Base-by-base conservation (phyloP, 2,797 vertebrate genomes). In the Vipera ursinii region DNA sequence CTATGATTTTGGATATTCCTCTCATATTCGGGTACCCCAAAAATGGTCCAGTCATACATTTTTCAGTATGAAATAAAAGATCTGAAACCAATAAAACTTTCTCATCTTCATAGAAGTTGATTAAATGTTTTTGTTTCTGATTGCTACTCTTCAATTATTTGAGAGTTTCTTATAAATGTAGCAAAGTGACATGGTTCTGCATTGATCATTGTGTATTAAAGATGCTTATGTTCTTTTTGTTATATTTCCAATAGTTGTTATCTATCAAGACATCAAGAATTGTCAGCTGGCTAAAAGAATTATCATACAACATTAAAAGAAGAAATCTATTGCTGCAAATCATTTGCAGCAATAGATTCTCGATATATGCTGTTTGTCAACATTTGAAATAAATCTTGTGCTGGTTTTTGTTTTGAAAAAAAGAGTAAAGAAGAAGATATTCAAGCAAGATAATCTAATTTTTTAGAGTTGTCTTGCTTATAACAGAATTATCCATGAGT, bases 301-400 rank as follows among this genome's bases (percentile, higher is more conserved):
- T 89, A 32, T 85, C 88, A 28, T 82, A 85, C 93, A 90, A 60
- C 85, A 56, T 92, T 59, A 91, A 93, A 69, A 69, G 24, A 90
- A 28, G 63, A 93, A 51, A 93, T 87, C 91, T 91, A 88, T 92
- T n/a, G n/a, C n/a, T n/a, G n/a, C n/a, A n/a, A n/a, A n/a, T 48
- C 38, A 82, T 82, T 82, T 82, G 73, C 38, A 82, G 38, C 73
- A 82, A 82, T 82, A 44, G 73, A 82, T 82, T 82, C 73, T 48
- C 73, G 8, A 82, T 82, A 3, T 82, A 44, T 82, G 38, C 48
- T 82, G 38, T 48, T 82, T 82, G 73, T 48, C 17, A 82, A 82
- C 38, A 44, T 82, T 82, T 48, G 38, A 82, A 82, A 44, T 82
- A 82, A 82, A 44, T 44, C 38, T 24, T 48, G 20, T 82, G 20